A percentile compares a stretch with the other conserved stretches of the same genome.
Evolutionary conservation across 2,797 vertebrate genomes (phyloP).

Genomic region (Sebastes diaconus): DNA sequence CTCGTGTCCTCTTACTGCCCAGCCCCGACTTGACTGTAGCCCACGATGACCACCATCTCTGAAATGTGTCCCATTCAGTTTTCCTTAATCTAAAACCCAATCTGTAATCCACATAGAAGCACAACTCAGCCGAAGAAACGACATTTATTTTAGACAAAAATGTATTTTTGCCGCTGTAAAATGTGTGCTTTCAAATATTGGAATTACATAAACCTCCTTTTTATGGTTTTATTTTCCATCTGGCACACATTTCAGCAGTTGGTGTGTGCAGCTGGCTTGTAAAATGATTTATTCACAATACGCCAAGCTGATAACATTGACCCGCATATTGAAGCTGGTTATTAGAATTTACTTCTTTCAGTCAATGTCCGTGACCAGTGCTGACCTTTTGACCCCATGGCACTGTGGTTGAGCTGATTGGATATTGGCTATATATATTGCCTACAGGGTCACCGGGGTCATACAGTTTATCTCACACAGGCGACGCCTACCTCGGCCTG

Average conservation of each 20-base stretch:
- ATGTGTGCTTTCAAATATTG: neutral
- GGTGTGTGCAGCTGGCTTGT: neutral
- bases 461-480: slow-evolving; percentile 85
- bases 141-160: neutral
- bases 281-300: neutral
- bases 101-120: neutral
- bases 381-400: slow-evolving; percentile 43
- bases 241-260: neutral
- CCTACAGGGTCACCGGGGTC: slow-evolving; percentile 85
- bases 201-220: neutral
- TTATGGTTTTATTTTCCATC: neutral
- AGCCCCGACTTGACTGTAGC: neutral
- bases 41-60: neutral
- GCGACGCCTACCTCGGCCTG: slow-evolving; percentile 84
- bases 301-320: neutral
- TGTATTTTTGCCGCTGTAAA: neutral
- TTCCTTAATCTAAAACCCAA: neutral
- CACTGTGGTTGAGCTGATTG: slow-evolving; percentile 61
- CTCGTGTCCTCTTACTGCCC: neutral
- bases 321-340: neutral
- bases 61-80: neutral
- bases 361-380: slow-evolving; percentile 22
- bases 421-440: slow-evolving; percentile 72
- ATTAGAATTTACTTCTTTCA: slow-evolving; percentile 9
- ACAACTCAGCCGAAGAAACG: neutral